phyloP scores from a whole-genome alignment of 2,113 vertebrate genomes.

The Stegostoma tigrinum region DNA sequence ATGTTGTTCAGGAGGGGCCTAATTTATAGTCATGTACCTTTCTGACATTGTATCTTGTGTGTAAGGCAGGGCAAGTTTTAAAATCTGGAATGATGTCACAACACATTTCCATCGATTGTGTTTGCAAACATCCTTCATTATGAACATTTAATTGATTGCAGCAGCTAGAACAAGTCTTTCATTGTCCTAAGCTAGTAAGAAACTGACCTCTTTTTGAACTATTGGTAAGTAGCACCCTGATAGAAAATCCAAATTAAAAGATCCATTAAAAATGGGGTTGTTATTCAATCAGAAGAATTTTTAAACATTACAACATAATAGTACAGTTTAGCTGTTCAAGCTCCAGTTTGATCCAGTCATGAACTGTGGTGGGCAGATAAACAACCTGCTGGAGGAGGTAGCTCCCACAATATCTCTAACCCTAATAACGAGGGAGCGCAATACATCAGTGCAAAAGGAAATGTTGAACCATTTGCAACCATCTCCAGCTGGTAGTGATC shows the following conservation, averaged over 20 bases:
- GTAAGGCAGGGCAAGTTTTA: not conserved
- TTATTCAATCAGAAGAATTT: not conserved
- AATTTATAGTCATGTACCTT: not conserved
- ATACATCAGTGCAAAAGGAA: no score
- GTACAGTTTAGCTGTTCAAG: not conserved
- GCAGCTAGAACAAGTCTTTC: not conserved
- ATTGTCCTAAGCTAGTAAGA: not conserved
- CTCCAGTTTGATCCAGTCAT: no score
- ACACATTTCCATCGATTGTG: not conserved
- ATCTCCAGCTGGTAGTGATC: no score
- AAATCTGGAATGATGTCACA: not conserved
- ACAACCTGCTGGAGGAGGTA: no score
- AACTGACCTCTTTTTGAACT: not conserved
- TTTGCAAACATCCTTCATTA: not conserved
- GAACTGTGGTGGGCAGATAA: no score
- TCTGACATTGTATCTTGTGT: not conserved
- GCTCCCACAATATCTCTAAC: no score
- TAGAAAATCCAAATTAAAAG: constrained; percentile 1
- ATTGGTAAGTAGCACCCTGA: not conserved
- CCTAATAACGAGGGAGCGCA: no score
- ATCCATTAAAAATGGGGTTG: not conserved
- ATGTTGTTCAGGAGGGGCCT: not conserved
- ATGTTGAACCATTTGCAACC: no score
- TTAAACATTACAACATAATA: not conserved
- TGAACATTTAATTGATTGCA: not conserved